Percentiles rank a stretch among this genome's conserved stretches.
Conservation (phyloP, 2,797 vertebrate genomes). For the Pteronotus mesoamericanus region DNA sequence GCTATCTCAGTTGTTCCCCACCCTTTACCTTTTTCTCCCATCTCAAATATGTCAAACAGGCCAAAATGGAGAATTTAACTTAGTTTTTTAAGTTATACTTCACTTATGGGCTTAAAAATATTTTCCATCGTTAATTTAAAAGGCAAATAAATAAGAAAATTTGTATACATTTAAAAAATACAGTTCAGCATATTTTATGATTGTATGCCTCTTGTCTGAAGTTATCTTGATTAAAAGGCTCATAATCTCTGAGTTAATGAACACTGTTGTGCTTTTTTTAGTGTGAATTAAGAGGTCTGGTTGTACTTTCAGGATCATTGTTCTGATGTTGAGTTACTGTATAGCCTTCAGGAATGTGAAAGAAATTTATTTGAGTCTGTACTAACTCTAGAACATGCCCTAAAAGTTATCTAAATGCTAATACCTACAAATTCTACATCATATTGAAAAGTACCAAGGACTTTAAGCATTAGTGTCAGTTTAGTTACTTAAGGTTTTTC, state of each 20-base stretch:
- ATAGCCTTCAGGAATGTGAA: not conserved
- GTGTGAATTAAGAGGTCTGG: not conserved
- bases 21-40: not conserved
- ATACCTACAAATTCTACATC: not conserved
- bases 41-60: not conserved
- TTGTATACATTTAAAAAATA: slow-evolving; percentile 5
- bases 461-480: not conserved
- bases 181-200: not conserved
- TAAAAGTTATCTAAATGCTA: slow-evolving; percentile 6
- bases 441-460: not conserved
- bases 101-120: not conserved
- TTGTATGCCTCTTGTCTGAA: not conserved
- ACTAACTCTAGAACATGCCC: not conserved
- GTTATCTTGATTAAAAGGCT: slow-evolving; percentile 37
- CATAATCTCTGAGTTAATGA: not conserved
- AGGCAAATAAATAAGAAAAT: not conserved
- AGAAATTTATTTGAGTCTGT: not conserved
- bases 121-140: slow-evolving; percentile 36
- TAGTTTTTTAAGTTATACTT: not conserved
- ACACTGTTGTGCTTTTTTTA: not conserved
- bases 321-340: not conserved
- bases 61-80: not conserved
- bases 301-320: not conserved
- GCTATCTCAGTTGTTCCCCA: not conserved
- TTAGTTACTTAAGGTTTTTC: not conserved